phyloP scores from a whole-genome alignment of 1,140 invertebrate genomes.

The Heliconius eleuchia region DNA sequence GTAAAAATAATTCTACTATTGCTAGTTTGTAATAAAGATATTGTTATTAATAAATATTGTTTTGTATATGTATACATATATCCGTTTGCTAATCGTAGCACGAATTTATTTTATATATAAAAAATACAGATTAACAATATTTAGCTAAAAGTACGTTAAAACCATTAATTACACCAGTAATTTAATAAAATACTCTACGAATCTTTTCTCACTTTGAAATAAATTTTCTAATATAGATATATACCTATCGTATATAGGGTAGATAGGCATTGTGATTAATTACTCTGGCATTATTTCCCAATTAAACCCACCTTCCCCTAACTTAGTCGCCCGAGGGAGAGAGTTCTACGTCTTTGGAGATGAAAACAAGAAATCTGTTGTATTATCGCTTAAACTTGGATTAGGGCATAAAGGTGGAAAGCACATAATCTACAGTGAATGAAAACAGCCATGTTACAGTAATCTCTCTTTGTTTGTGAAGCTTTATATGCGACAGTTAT shows the following conservation, averaged over 20 bases:
- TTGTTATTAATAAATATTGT: too few species aligned
- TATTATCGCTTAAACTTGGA: conserved; percentile 46
- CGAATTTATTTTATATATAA: too few species aligned
- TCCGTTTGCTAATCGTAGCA: too few species aligned
- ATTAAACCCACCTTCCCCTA: conserved; percentile 72
- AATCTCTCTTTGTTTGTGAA: conserved; percentile 28
- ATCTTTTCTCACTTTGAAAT: neutral
- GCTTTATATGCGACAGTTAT: conserved; percentile 33
- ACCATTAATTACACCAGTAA: neutral
- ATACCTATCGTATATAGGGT: conserved; percentile 9
- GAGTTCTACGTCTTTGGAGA: conserved; percentile 36
- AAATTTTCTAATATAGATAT: neutral
- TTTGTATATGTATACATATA: too few species aligned
- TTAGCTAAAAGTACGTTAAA: too few species aligned
- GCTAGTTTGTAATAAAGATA: too few species aligned
- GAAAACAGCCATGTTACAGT: conserved; percentile 34
- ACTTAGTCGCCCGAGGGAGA: conserved; percentile 49
- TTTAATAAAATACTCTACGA: neutral
- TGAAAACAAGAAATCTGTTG: conserved; percentile 44
- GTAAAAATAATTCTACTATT: too few species aligned
- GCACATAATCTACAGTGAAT: conserved; percentile 41
- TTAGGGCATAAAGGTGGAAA: conserved; percentile 46
- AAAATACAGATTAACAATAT: too few species aligned
- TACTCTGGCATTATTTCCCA: conserved; percentile 76
- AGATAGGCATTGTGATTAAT: conserved; percentile 71